Percentiles rank a stretch among this genome's conserved stretches.
phyloP scores from a whole-genome alignment of 2,888 invertebrate species.

The Parascotia fuliginaria region DNA sequence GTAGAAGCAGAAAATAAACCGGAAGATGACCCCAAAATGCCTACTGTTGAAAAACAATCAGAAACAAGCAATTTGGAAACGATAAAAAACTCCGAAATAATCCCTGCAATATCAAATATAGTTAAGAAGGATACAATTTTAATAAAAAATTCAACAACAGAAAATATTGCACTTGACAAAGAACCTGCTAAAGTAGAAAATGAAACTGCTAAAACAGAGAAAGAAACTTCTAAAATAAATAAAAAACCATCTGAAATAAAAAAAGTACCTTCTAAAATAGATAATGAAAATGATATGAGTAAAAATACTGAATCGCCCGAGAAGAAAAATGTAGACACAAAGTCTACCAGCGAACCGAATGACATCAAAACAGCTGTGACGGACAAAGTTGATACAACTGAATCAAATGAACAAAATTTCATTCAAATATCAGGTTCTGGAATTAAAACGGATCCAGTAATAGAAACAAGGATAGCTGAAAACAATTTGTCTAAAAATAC shows the following conservation, averaged over 20 bases:
- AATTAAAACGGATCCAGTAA: constrained; percentile 18
- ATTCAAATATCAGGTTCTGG: constrained; percentile 48
- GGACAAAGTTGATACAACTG: constrained; percentile 18
- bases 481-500: constrained; percentile 13
- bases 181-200: constrained; percentile 3
- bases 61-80: constrained; percentile 41
- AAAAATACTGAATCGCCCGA: constrained; percentile 14
- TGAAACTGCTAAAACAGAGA: constrained; percentile 14
- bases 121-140: constrained; percentile 37
- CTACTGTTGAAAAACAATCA: constrained; percentile 45
- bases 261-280: constrained; percentile 9
- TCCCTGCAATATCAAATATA: constrained; percentile 27
- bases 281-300: constrained; percentile 16
- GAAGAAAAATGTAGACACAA: constrained; percentile 19
- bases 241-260: constrained; percentile 1
- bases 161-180: background rate
- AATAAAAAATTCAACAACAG: constrained; percentile 1
- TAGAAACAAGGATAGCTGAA: constrained; percentile 8
- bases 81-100: constrained; percentile 20
- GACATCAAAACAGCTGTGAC: constrained; percentile 18
- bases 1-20: constrained; percentile 39
- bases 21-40: constrained; percentile 21
- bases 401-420: constrained; percentile 36
- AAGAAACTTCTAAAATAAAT: constrained; percentile 4
- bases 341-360: background rate